phyloP scores from a whole-genome alignment of 2,113 vertebrate species.

The Climacteris rufus region DNA sequence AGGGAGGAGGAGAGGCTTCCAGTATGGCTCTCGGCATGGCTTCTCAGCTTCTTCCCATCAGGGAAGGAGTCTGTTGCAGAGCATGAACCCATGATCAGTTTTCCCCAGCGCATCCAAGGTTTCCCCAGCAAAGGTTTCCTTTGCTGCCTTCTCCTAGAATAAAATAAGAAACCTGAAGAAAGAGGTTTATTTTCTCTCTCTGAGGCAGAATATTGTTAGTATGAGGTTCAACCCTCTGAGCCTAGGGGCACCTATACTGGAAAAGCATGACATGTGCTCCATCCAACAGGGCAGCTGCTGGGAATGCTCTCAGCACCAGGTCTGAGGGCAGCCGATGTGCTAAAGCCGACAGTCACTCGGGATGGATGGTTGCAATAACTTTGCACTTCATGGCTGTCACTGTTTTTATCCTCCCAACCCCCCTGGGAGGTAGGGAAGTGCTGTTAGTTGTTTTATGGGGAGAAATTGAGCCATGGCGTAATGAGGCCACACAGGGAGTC shows the following conservation, averaged over 20 bases:
- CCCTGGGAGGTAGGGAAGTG: not conserved
- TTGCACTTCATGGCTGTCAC: not conserved
- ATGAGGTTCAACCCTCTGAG: not conserved
- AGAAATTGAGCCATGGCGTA: not conserved
- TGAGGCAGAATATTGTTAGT: not conserved
- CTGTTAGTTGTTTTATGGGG: not conserved
- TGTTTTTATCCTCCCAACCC: not conserved
- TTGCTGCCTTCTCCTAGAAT: not conserved
- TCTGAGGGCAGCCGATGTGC: not conserved
- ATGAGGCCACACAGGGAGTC: not conserved
- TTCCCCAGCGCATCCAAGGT: not conserved
- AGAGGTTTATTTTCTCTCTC: not conserved
- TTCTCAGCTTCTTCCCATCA: not conserved
- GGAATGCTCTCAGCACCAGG: not conserved
- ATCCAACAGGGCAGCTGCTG: not conserved
- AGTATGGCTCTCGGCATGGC: not conserved
- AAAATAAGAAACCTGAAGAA: not conserved
- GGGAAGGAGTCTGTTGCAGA: not conserved
- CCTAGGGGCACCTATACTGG: not conserved
- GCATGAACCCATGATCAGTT: not conserved
- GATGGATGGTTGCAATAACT: not conserved
- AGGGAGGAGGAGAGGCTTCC: not conserved
- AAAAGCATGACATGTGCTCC: rapidly evolving
- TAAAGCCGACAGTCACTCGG: not conserved
- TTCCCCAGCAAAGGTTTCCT: not conserved